Evolutionary conservation across 2,888 invertebrate species (phyloP), one percentile per base, ranked within the genome.

Genomic region (Celastrina argiolus): DNA sequence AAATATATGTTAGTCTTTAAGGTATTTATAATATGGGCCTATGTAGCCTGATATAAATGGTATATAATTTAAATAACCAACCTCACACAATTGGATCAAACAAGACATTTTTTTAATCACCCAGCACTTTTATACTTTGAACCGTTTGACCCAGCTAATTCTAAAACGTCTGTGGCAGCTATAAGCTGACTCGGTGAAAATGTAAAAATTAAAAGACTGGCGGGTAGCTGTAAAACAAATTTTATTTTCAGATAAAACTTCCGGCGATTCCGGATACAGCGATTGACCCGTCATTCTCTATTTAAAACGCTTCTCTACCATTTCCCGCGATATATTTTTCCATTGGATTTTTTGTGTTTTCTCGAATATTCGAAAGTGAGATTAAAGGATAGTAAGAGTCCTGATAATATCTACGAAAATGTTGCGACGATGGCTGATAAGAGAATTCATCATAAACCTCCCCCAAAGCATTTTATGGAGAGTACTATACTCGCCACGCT

Each of bases 201-300:
- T 26, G 51, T 16, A 51, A 45, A 41, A 14, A 51, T 26, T 51
- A 12, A 26, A 51, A 12, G 36, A 36, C 12, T 12, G 51, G 51
- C 51, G 51, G 51, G 22, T 51, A 51, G 51, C 22, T 14, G 51
- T 51, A 51, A 51, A 51, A 51, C 22, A 51, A 51, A 51, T 26
- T 51, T 51, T 14, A 51, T 51, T 51, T 51, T 51, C 51, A 51
- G 22, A 51, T 22, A 26, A 51, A 51, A 26, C 58, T 58, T 31
- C 31, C 58, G 58, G 58, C 31, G 31, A 58, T 31, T 10, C 58
- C 58, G 58, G 28, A 58, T 31, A 58, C 31, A 31, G 31, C 58
- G 58, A 58, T 58, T 58, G 58, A 58, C 58, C 58, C 58, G 58
- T 51, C 51, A 51, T 51, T 51, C 51, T 51, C 51, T 51, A 26